These are phyloP conservation scores for Crossocerus cetratus DNA, from an alignment of 2,888 invertebrate genomes.

Conservation along the genomic window DNA sequence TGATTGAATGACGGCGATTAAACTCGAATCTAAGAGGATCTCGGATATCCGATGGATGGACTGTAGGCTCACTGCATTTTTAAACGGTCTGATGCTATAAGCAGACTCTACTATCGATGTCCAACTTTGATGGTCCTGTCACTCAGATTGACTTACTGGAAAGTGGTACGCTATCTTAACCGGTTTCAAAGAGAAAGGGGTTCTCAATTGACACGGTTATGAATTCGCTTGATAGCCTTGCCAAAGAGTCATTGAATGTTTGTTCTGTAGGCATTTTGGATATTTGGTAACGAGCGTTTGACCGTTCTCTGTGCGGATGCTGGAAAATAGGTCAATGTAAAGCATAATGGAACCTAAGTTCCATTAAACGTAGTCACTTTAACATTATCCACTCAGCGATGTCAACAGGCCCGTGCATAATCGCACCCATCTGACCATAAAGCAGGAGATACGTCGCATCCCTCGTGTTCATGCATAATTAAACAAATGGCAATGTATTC, in stretches of 20 bases:
- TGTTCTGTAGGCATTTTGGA: too few species aligned
- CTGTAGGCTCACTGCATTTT: not conserved
- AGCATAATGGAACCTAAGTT: not conserved
- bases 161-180: too few species aligned
- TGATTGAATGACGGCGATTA: constrained; percentile 30
- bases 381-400: not conserved
- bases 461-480: constrained; percentile 10
- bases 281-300: too few species aligned
- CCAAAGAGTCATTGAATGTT: too few species aligned
- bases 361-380: not conserved
- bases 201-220: too few species aligned
- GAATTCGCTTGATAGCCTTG: too few species aligned
- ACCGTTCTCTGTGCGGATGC: too few species aligned
- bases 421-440: constrained; percentile 4
- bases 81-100: not conserved
- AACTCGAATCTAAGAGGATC: constrained; percentile 22
- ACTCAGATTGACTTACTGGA: too few species aligned
- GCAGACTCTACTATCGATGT: too few species aligned
- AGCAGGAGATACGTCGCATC: constrained; percentile 10
- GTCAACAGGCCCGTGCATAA: not conserved
- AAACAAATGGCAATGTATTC: constrained; percentile 7
- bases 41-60: not conserved
- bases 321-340: not conserved
- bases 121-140: too few species aligned
- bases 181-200: too few species aligned